phyloP scores from a whole-genome alignment of 2,888 invertebrate genomes.

The Hoplodrina blanda region DNA sequence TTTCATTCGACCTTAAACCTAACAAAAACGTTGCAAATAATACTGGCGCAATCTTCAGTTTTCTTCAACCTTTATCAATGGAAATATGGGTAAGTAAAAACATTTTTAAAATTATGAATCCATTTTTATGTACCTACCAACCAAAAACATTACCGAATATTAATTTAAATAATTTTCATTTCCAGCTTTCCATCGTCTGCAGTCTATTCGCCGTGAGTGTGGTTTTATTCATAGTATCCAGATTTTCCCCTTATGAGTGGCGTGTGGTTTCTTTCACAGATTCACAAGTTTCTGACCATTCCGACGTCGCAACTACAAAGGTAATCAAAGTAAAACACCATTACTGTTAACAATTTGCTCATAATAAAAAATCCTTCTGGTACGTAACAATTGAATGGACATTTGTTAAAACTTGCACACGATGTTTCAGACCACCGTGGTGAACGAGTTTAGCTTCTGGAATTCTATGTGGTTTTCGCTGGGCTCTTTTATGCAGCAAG shows the following conservation, averaged over 20 bases:
- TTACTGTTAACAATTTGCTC: background rate
- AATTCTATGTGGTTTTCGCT: conserved; percentile 99
- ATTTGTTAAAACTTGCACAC: conserved; percentile 51
- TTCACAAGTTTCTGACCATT: conserved; percentile 73
- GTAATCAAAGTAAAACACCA: conserved; percentile 60
- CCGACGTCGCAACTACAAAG: conserved; percentile 75
- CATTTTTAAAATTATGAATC: background rate
- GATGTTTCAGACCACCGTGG: conserved; percentile 91
- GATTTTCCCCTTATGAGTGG: conserved; percentile 99
- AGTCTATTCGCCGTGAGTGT: conserved; percentile 98
- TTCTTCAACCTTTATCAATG: conserved; percentile 84
- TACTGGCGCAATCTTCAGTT: conserved; percentile 97
- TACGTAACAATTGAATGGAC: conserved; percentile 45
- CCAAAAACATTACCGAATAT: background rate
- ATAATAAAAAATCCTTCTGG: conserved; percentile 3
- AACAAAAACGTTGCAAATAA: conserved; percentile 96
- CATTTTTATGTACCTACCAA: background rate
- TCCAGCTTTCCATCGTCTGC: conserved; percentile 93
- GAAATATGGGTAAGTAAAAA: conserved; percentile 96
- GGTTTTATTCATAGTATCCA: conserved; percentile 97
- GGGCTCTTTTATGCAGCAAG: conserved; percentile 99
- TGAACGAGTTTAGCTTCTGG: conserved; percentile 98
- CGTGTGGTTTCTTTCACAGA: conserved; percentile 90
- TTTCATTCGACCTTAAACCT: conserved; percentile 99
- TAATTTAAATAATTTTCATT: conserved; percentile 52